Conservation (phyloP, 2,113 vertebrate species). For the Phyllopteryx taeniolatus region DNA sequence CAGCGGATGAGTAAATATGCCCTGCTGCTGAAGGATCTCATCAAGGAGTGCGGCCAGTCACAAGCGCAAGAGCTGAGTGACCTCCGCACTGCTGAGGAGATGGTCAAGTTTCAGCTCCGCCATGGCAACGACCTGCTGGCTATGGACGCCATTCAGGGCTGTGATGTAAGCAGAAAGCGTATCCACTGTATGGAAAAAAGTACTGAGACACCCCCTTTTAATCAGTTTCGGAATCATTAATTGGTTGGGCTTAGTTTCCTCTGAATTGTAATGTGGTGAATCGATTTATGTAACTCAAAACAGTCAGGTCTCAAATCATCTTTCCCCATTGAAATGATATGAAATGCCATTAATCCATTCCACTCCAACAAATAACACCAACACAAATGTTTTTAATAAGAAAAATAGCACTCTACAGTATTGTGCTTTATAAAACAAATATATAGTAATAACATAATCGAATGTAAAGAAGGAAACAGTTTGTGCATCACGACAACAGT, state of each 20-base stretch:
- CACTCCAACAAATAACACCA: too few species aligned
- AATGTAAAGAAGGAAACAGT: too few species aligned
- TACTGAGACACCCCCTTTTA: not conserved
- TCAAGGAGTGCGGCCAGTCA: conserved; percentile 84
- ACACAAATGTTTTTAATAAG: too few species aligned
- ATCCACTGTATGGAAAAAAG: not conserved
- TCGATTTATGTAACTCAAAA: not conserved
- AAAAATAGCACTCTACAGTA: too few species aligned
- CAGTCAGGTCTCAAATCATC: not conserved
- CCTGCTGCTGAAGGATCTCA: conserved; percentile 89
- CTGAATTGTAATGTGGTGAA: not conserved
- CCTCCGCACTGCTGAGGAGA: conserved; percentile 84
- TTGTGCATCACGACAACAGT: too few species aligned
- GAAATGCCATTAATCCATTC: too few species aligned
- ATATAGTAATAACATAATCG: too few species aligned
- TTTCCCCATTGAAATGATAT: not conserved
- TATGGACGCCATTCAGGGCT: conserved; percentile 95
- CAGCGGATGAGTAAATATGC: conserved; percentile 97
- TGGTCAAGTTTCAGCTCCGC: conserved; percentile 93
- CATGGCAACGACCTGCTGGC: conserved; percentile 95
- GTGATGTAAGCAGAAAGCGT: conserved; percentile 78
- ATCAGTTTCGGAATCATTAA: not conserved
- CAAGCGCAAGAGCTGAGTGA: conserved; percentile 85
- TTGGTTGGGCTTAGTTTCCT: not conserved
- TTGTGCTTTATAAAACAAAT: too few species aligned